Base-by-base conservation (phyloP, 2,888 invertebrate genomes). In the Yponomeuta plumbellus region DNA sequence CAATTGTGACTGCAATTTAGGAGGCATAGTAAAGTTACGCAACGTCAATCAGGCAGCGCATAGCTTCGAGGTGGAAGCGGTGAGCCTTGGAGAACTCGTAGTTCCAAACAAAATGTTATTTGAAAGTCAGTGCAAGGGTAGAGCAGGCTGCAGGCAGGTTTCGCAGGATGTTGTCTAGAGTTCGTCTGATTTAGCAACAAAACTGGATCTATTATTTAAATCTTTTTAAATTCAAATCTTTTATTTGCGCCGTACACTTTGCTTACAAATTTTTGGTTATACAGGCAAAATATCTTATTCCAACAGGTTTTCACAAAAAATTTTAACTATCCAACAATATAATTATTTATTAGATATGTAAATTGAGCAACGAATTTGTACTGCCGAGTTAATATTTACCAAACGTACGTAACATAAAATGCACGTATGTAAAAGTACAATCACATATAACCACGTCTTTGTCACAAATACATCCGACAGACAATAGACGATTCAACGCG, bases 401-500 rank as follows among this genome's bases (percentile, higher is more conserved):
- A 52, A 13, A 17, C 44, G 44, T 52, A 52, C 21, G 0, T 59
- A 58, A 23, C 23, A 59, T 59, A 21, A 52, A 52, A 52, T 52
- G 17, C 13, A 52, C 44, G 17, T 52, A 52, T 52, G 44, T 52
- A 52, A 52, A 52, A 52, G 44, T 52, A 52, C 17, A 52, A 1
- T 52, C 44, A 59, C 22, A 59, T 22, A 52, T 59, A 59, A 59
- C 11, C 61, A 34, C 61, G 61, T 61, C 61, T 23, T 61, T 61
- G 61, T 61, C 61, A 61, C 59, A 59, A 59, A 61, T 59, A 22
- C 11, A 58, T 61, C 61, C 44, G 21, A 52, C 34, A 13, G 26
- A 72, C 83, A 84, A 85, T 85, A 79, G 77, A 69, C 73, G 73
- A 86, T 86, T 83, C 81, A 77, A 78, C 72, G 69, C 79, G 79